phyloP scores from a whole-genome alignment of 23 tunicate species.

The Ciona savignyi region DNA sequence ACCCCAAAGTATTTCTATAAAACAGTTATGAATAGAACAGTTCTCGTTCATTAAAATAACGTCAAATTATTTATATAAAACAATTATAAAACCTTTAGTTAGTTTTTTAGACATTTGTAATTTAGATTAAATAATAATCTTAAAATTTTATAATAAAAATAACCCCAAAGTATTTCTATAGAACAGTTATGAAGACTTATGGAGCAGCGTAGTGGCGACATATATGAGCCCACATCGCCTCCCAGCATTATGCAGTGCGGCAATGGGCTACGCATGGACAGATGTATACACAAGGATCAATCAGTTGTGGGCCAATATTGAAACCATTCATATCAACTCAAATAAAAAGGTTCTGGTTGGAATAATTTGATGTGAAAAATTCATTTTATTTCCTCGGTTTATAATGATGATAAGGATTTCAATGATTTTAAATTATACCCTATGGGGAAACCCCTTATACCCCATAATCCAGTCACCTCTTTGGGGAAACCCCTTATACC shows the following conservation, averaged over 20 bases:
- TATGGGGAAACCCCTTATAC: too few species aligned
- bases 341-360: constrained; percentile 74
- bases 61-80: constrained; percentile 47
- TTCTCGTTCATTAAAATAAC: constrained; percentile 36
- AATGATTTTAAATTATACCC: too few species aligned
- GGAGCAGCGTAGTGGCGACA: constrained; percentile 55
- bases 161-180: not conserved
- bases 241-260: constrained; percentile 39
- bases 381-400: too few species aligned
- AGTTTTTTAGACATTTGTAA: constrained; percentile 40
- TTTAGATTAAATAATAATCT: constrained; percentile 50
- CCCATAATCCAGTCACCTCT: too few species aligned
- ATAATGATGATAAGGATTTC: too few species aligned
- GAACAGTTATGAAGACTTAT: constrained; percentile 28
- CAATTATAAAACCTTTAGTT: constrained; percentile 40
- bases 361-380: too few species aligned
- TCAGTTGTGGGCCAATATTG: constrained; percentile 59
- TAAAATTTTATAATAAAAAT: too few species aligned
- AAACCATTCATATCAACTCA: constrained; percentile 43
- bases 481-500: too few species aligned
- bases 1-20: not conserved
- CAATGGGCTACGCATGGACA: constrained; percentile 61
- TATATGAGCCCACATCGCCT: constrained; percentile 41
- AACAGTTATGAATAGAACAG: constrained; percentile 27
- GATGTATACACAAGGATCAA: constrained; percentile 45